phyloP scores from a whole-genome alignment of 2,797 vertebrate species.

The Trachurus trachurus region DNA sequence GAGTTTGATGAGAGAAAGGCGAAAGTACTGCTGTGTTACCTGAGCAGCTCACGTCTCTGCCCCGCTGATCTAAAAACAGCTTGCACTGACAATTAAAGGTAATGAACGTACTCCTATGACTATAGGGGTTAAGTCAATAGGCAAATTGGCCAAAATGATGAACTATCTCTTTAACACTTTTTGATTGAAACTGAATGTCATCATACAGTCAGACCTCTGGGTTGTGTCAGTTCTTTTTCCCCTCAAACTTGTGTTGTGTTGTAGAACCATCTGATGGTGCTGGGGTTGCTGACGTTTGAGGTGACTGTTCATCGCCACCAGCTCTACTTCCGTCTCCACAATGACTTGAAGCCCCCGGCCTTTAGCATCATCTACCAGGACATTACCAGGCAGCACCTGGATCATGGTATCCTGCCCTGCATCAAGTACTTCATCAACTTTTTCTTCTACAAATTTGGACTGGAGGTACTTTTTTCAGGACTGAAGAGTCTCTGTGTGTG shows the following conservation, averaged over 20 bases:
- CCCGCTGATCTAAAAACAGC: no score
- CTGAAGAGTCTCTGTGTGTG: not conserved
- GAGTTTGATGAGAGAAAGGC: no score
- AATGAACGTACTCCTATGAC: no score
- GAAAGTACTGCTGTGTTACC: no score
- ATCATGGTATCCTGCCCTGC: constrained; percentile 75
- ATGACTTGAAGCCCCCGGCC: constrained; percentile 73
- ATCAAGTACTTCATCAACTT: constrained; percentile 87
- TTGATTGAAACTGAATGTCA: not conserved
- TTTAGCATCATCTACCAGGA: constrained; percentile 77
- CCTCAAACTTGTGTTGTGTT: not conserved
- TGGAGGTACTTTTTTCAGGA: constrained; percentile 78
- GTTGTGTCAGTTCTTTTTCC: not conserved
- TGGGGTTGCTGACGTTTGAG: constrained; percentile 83
- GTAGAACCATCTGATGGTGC: constrained; percentile 82
- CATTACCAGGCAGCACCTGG: constrained; percentile 78
- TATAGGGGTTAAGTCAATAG: no score
- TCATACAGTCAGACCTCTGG: not conserved
- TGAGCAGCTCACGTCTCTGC: no score
- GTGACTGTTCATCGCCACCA: constrained; percentile 80
- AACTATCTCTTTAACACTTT: no score
- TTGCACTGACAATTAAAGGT: no score
- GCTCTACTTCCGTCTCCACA: constrained; percentile 76
- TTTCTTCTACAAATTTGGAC: constrained; percentile 86
- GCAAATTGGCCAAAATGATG: no score